Evolutionary conservation across 2,797 vertebrate genomes (phyloP).

Genomic region (Pterois miles): DNA sequence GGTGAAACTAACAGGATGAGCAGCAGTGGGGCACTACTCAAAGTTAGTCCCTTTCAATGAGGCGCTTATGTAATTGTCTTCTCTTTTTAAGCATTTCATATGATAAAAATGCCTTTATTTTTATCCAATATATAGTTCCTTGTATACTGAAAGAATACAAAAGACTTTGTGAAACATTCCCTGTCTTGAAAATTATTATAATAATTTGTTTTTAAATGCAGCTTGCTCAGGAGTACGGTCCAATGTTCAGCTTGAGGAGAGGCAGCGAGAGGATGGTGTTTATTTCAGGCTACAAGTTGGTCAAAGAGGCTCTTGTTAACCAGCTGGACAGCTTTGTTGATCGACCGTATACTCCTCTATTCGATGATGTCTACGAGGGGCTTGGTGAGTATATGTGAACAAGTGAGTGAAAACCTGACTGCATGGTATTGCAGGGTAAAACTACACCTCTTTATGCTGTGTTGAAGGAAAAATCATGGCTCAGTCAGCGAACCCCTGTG

Average conservation of each 20-base stretch:
- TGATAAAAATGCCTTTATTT: too few species aligned
- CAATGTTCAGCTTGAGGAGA: slow-evolving; percentile 79
- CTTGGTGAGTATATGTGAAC: slow-evolving; percentile 71
- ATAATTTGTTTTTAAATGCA: slow-evolving; percentile 29
- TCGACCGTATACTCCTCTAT: slow-evolving; percentile 71
- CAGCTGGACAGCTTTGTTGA: slow-evolving; percentile 78
- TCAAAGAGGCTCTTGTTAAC: slow-evolving; percentile 80
- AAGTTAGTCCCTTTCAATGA: too few species aligned
- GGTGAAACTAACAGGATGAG: too few species aligned
- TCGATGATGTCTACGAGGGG: slow-evolving; percentile 57
- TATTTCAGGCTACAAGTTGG: slow-evolving; percentile 78
- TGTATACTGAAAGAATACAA: too few species aligned
- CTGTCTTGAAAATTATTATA: neutral
- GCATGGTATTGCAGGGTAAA: neutral
- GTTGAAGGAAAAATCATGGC: neutral
- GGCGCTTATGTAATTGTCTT: too few species aligned
- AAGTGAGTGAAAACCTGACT: neutral
- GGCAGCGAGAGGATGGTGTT: slow-evolving; percentile 74
- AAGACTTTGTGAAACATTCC: neutral
- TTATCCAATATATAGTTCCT: too few species aligned
- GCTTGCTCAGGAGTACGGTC: slow-evolving; percentile 78
- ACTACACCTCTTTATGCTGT: neutral
- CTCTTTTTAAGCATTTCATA: too few species aligned
- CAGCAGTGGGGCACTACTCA: too few species aligned
- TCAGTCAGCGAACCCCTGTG: neutral